These are phyloP conservation scores for Malurus alboscapulatus DNA, from an alignment of 2,113 vertebrate genomes.

Conservation along the genomic window DNA sequence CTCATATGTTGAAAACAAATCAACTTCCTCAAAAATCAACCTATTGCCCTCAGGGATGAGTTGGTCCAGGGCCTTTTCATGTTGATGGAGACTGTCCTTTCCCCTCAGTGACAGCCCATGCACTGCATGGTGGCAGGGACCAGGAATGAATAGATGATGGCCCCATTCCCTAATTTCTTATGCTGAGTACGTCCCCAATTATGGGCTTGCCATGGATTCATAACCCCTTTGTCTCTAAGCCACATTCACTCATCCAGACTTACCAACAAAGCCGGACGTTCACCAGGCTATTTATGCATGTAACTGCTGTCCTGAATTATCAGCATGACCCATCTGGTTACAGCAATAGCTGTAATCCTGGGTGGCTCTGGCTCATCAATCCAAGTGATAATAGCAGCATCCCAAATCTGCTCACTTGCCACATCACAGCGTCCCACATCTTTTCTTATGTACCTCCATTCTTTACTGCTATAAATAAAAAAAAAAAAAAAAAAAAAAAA, in stretches of 20 bases:
- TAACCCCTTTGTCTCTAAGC: constrained; percentile 48
- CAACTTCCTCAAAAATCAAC: neutral
- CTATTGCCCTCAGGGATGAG: neutral
- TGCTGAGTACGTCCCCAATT: neutral
- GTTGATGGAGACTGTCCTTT: neutral
- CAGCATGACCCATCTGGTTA: neutral
- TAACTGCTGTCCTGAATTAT: neutral
- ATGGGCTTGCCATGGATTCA: neutral
- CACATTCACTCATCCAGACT: neutral
- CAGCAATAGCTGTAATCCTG: neutral
- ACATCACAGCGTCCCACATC: neutral
- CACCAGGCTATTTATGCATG: neutral
- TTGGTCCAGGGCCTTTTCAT: neutral
- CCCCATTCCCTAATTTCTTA: neutral
- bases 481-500: neutral
- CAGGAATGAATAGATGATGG: neutral
- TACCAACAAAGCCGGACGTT: neutral
- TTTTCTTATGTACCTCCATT: neutral
- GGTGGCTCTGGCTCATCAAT: neutral
- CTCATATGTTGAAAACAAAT: neutral
- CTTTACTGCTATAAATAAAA: neutral
- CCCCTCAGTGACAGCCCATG: neutral
- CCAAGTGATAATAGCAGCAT: neutral
- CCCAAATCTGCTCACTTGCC: neutral
- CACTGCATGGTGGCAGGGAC: fast-evolving